phyloP scores from a whole-genome alignment of 1,140 invertebrate species.

The Ceratina japonica region DNA sequence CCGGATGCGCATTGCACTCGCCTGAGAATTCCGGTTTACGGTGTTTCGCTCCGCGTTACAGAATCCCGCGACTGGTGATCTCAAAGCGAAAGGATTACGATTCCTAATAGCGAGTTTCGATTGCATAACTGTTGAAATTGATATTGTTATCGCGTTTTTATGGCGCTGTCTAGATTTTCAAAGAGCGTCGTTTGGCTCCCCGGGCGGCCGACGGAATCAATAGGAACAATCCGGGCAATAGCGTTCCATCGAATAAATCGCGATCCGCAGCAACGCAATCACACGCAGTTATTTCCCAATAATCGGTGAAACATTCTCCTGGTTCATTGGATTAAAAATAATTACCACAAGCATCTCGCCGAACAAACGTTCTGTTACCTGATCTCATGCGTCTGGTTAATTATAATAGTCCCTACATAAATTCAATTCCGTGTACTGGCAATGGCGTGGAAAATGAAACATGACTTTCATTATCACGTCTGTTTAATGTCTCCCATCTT shows the following conservation, averaged over 20 bases:
- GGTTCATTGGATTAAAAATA: not conserved
- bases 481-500: too few relatives aligned
- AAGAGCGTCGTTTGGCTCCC: not conserved
- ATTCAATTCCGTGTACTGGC: too few relatives aligned
- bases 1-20: not conserved
- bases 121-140: too few relatives aligned
- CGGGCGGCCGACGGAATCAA: not conserved
- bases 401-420: not conserved
- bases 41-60: not conserved
- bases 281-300: constrained; percentile 14
- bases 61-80: not conserved
- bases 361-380: not conserved
- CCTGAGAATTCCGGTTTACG: constrained; percentile 23
- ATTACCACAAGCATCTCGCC: not conserved
- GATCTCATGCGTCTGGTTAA: not conserved
- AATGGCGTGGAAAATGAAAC: too few relatives aligned
- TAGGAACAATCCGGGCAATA: not conserved
- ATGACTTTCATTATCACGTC: too few relatives aligned
- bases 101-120: too few relatives aligned
- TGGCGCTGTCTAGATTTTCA: not conserved
- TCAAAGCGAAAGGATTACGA: not conserved
- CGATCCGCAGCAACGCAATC: constrained; percentile 20
- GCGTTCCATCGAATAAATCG: constrained; percentile 1
- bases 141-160: too few relatives aligned
- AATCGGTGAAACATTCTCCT: not conserved